These are phyloP conservation scores for Pilophorus perplexus DNA, from an alignment of 2,888 invertebrate species.

Conservation along the genomic window DNA sequence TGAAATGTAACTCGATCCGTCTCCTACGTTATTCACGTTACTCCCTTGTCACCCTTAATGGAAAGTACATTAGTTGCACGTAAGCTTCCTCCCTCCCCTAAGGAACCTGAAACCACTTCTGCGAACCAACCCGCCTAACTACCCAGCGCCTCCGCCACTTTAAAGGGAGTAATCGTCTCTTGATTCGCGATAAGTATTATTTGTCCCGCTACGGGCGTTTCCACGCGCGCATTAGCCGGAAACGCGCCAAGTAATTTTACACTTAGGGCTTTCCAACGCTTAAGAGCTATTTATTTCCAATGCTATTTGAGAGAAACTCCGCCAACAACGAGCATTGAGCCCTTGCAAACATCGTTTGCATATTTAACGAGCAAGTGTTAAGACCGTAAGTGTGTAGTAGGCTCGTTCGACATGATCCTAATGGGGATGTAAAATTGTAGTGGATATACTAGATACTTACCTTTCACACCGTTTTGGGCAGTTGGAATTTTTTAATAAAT, in stretches of 20 bases:
- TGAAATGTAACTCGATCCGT: slow-evolving; percentile 31
- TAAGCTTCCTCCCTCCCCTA: slow-evolving; percentile 21
- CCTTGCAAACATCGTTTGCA: no score
- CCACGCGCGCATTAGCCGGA: neutral
- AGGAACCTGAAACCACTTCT: slow-evolving; percentile 39
- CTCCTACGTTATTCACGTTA: slow-evolving; percentile 23
- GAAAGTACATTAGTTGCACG: slow-evolving; percentile 38
- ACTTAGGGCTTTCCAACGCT: slow-evolving; percentile 4
- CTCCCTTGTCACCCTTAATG: slow-evolving; percentile 34
- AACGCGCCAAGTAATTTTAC: slow-evolving; percentile 13
- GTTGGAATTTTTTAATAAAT: no score
- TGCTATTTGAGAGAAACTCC: no score
- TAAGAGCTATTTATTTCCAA: neutral
- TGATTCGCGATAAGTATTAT: slow-evolving; percentile 35
- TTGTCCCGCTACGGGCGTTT: neutral
- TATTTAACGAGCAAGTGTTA: no score
- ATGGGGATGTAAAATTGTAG: no score
- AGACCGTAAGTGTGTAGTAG: no score
- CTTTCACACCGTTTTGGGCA: no score
- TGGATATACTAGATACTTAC: no score
- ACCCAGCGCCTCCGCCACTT: no score
- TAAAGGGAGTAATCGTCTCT: slow-evolving; percentile 32
- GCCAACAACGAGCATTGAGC: no score
- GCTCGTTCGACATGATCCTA: no score
- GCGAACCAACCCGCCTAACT: neutral